Conservation (phyloP, 2,888 invertebrate species). For the Amphipoea lucens region DNA sequence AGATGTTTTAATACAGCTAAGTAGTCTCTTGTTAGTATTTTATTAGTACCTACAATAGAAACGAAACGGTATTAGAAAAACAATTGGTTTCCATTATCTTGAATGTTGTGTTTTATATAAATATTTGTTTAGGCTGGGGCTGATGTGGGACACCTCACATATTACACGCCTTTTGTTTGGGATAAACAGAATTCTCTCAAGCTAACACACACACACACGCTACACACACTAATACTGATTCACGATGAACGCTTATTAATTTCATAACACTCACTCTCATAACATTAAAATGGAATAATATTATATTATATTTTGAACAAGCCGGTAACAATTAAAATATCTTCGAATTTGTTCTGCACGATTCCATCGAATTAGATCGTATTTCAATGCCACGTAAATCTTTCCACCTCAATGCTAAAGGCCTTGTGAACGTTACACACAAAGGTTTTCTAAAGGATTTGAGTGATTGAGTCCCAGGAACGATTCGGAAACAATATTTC, state of each 20-base stretch:
- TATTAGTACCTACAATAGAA: conserved; percentile 5
- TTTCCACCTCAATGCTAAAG: conserved; percentile 13
- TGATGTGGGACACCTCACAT: background rate
- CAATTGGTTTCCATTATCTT: conserved; percentile 27
- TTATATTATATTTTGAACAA: no score
- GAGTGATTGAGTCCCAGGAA: conserved; percentile 29
- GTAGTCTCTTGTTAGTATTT: conserved; percentile 11
- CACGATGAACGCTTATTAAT: background rate
- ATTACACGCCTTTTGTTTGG: background rate
- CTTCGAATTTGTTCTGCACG: background rate
- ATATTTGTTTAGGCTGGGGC: background rate
- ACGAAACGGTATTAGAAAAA: conserved; percentile 19
- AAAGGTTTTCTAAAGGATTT: conserved; percentile 5
- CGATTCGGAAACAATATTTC: conserved; percentile 59
- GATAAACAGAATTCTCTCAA: background rate
- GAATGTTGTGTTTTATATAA: conserved; percentile 3
- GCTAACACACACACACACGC: background rate
- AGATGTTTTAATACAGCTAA: conserved; percentile 34
- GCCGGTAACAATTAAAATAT: background rate
- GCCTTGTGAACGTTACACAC: conserved; percentile 6
- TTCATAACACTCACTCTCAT: background rate
- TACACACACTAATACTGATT: background rate
- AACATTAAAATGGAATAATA: background rate
- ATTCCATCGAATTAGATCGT: background rate
- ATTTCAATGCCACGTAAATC: conserved; percentile 12